Evolutionary conservation across 2,113 vertebrate genomes (phyloP), one percentile per base, ranked within the genome.

Genomic region (Labeo rohita): DNA sequence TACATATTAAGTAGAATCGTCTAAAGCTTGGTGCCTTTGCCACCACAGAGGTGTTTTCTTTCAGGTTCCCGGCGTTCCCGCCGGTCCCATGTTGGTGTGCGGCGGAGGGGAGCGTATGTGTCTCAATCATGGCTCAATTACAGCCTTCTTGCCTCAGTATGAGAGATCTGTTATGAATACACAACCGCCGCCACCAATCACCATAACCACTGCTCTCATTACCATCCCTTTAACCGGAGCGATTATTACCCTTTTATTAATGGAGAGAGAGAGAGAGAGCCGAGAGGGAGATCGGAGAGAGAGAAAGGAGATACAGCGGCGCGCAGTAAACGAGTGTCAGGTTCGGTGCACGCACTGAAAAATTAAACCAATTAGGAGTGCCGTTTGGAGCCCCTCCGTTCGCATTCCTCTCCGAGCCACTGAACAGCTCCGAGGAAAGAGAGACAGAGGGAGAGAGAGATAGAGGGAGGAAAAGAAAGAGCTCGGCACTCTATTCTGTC

Each of bases 351-450:
- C 70, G 84, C 84, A 84, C 89, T 90, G 89, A 91, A 90, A 90
- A 89, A 92, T 92, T 90, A 90, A 90, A 91, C 87, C 90, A 92
- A 89, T 92, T 92, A 92, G 89, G 86, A 65, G 85, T 72, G 75
- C 84, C 83, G 68, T 85, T 90, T 86, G 83, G 89, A 90, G 80
- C 80, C 86, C 49, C 63, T 90, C 85, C 28, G 66, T 86, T 90
- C 81, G 73, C 87, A 89, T 87, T 84, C 66, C 84, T 87, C 87
- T 90, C 73, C 87, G 85, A 85, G 61, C 86, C 90, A 88, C 52
- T 85, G 88, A 85, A 80, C 83, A 82, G 82, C 77, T 81, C 84
- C 59, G 83, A 81, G 74, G 75, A 59, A 65, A 74, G 79, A 87
- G 85, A 86, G 85, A 81, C 59, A 61, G 45, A 36, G 45, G 50